Percentiles rank a stretch among this genome's conserved stretches.
phyloP scores from a whole-genome alignment of 2,113 vertebrate genomes.

The Marmota monax region DNA sequence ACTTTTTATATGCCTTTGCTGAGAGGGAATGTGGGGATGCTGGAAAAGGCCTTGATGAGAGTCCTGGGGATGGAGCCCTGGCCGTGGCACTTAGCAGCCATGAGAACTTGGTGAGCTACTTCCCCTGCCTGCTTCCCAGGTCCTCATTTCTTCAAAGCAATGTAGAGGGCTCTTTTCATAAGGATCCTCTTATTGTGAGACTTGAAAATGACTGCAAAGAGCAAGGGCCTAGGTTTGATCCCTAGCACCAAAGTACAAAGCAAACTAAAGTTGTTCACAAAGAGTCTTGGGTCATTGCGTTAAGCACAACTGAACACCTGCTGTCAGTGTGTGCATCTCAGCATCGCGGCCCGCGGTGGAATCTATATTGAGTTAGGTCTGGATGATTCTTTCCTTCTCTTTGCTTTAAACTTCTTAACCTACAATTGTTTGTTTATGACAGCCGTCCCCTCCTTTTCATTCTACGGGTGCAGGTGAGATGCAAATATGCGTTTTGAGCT shows the following conservation, averaged over 20 bases:
- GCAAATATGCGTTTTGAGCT: neutral
- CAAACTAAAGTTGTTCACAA: neutral
- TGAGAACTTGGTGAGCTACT: neutral
- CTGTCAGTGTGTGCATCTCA: neutral
- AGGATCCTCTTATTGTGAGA: accelerated
- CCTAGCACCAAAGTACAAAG: neutral
- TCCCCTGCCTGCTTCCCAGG: neutral
- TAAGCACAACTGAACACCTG: neutral
- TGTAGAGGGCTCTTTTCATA: neutral
- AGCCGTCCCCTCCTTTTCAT: neutral
- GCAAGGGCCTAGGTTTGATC: neutral
- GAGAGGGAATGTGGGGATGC: neutral
- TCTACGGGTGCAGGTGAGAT: neutral
- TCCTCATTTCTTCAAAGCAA: neutral
- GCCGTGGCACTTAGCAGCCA: neutral
- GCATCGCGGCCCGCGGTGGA: accelerated
- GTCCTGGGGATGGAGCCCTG: neutral
- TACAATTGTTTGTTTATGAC: neutral
- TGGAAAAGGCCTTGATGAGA: neutral
- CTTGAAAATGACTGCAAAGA: neutral
- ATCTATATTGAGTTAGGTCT: neutral
- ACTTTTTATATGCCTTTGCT: neutral
- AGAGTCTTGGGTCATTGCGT: neutral
- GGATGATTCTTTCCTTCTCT: neutral
- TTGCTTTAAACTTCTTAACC: neutral